Base-by-base conservation (phyloP, 2,888 invertebrate genomes). In the Drosophila antonietae region DNA sequence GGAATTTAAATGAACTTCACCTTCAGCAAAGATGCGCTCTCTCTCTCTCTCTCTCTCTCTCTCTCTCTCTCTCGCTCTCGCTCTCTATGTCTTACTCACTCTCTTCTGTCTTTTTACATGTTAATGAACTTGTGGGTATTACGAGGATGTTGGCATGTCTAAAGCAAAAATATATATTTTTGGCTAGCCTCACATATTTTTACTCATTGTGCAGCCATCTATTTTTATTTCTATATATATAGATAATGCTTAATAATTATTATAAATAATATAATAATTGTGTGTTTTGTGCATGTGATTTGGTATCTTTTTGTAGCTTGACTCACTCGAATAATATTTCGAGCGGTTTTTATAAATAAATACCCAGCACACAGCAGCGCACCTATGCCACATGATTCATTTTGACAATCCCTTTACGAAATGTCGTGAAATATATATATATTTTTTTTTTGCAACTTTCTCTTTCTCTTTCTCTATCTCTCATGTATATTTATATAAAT, bases 1-100 rank as follows among this genome's bases (percentile, higher is more conserved):
- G 86, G 83, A 81, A 88, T 88, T 88, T 83, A 63, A 89, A 88
- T 88, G 89, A 88, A 85, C 87, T 88, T 89, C 78, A 89, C 87
- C 89, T 87, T 88, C 69, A 64, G 53, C 46, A 55, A 64, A 67
- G 64, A 51, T 20, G 1, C n/a, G 15, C 28, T 2, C 20, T 23
- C 5, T 37, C 33, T 37, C 18, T 43, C 12, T 35, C 6, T 14
- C 28, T 35, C 10, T 14, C n/a, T 18, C 14, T n/a, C 31, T 31
- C 49, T 33, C 23, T 28, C 28, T n/a, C 14, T n/a, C 31, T 31
- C 49, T 33, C 23, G 18, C 28, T n/a, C 23, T 28, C 28, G 20
- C 15, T 43, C 37, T 39, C 14, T n/a, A 2, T 35, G 0, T 35
- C 10, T 35, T 10, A 10, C 23, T 18, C 12, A 51, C 18, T 20